Percentiles rank a stretch among this genome's conserved stretches.
Evolutionary conservation across 2,797 vertebrate species (phyloP).

Genomic region (Pygocentrus nattereri): DNA sequence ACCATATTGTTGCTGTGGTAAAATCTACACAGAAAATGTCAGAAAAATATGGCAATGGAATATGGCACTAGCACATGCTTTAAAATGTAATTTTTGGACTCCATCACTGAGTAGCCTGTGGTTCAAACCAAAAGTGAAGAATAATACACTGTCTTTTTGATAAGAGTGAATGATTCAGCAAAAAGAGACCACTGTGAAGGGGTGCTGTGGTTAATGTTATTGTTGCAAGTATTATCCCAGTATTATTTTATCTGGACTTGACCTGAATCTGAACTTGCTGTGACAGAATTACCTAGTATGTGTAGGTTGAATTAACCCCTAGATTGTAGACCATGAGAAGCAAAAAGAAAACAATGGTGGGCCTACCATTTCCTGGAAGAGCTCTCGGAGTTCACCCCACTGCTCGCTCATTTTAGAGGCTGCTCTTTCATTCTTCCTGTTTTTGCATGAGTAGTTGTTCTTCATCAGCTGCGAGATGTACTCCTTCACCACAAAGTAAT

Average conservation of each 20-base stretch:
- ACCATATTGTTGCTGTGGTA: not conserved
- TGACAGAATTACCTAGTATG: too few relatives aligned
- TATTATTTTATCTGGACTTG: not conserved
- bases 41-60: not conserved
- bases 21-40: not conserved
- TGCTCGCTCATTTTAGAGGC: conserved; percentile 82
- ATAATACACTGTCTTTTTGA: not conserved
- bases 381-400: conserved; percentile 69
- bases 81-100: not conserved
- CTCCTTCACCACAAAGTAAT: conserved; percentile 81
- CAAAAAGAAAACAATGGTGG: not conserved
- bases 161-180: not conserved
- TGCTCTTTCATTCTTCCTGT: conserved; percentile 74
- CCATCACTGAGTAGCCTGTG: not conserved
- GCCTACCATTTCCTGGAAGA: conserved; percentile 83
- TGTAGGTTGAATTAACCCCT: not conserved
- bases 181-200: not conserved
- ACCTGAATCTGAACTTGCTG: not conserved
- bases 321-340: not conserved
- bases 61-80: not conserved
- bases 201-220: not conserved
- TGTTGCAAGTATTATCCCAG: not conserved
- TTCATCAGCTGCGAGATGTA: conserved; percentile 86
- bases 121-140: not conserved
- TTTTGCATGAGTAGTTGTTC: conserved; percentile 74